Conservation (phyloP, 2,113 vertebrate genomes). For the Heterochromis multidens region DNA sequence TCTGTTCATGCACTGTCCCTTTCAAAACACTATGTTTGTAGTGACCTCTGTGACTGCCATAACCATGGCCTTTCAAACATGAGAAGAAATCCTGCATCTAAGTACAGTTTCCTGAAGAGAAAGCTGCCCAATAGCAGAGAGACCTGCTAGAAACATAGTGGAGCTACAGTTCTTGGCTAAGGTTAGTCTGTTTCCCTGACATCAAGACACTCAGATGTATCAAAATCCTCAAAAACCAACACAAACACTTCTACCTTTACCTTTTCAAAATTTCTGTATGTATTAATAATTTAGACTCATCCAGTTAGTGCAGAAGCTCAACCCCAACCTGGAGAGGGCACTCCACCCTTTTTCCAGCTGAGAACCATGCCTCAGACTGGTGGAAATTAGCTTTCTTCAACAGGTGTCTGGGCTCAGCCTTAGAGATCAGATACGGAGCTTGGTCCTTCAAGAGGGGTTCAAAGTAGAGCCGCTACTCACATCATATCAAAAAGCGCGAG, state of each 20-base stretch:
- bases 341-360: background rate
- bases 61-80: background rate
- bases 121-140: background rate
- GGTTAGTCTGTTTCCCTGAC: background rate
- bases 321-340: background rate
- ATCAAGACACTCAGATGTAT: background rate
- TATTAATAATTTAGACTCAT: background rate
- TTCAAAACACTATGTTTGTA: background rate
- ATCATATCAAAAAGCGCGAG: background rate
- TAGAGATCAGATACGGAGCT: background rate
- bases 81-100: too few relatives aligned
- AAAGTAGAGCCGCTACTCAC: too few relatives aligned
- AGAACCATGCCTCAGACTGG: background rate
- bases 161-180: background rate
- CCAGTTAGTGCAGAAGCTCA: background rate
- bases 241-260: background rate
- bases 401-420: background rate
- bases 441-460: background rate
- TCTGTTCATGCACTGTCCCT: background rate
- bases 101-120: background rate
- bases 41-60: background rate
- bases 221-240: background rate
- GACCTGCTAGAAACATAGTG: background rate
- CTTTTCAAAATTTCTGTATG: background rate
- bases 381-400: background rate